phyloP scores from a whole-genome alignment of 53 echinoderm and acorn worm species.

The Echinarachnius parma region DNA sequence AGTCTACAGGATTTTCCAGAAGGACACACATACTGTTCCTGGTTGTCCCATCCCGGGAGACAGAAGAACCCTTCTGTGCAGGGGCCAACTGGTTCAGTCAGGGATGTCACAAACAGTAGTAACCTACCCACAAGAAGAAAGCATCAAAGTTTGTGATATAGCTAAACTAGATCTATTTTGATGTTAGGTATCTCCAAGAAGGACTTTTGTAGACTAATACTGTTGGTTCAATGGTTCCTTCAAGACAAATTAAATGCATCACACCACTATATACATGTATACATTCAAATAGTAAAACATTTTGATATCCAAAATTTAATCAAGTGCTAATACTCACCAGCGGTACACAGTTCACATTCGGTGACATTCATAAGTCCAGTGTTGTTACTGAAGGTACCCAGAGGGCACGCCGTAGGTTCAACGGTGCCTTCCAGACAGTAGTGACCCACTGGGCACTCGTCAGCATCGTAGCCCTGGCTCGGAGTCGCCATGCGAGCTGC shows the following conservation, averaged over 20 bases:
- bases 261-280: too few relatives aligned
- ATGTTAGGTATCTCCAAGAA: too few relatives aligned
- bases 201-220: too few relatives aligned
- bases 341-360: constrained; percentile 81
- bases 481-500: constrained; percentile 77
- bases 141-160: too few relatives aligned
- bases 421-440: constrained; percentile 82
- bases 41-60: constrained; percentile 64
- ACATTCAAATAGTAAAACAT: too few relatives aligned
- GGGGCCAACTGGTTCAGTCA: constrained; percentile 62
- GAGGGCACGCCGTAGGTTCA: constrained; percentile 78
- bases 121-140: too few relatives aligned
- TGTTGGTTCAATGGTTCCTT: too few relatives aligned
- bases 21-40: constrained; percentile 78
- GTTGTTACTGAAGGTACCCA: constrained; percentile 87
- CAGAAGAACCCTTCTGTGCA: constrained; percentile 89
- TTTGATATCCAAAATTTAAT: too few relatives aligned
- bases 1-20: too few relatives aligned
- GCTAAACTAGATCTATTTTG: too few relatives aligned
- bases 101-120: constrained; percentile 73
- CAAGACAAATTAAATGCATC: too few relatives aligned
- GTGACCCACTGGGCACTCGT: constrained; percentile 76
- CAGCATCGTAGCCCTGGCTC: constrained; percentile 72
- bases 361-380: constrained; percentile 88
- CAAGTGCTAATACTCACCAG: constrained; percentile 84